A percentile compares a stretch with the other conserved stretches of the same genome.
Conservation (phyloP, 2,797 vertebrate genomes). For the Notoglanidium macrostoma region DNA sequence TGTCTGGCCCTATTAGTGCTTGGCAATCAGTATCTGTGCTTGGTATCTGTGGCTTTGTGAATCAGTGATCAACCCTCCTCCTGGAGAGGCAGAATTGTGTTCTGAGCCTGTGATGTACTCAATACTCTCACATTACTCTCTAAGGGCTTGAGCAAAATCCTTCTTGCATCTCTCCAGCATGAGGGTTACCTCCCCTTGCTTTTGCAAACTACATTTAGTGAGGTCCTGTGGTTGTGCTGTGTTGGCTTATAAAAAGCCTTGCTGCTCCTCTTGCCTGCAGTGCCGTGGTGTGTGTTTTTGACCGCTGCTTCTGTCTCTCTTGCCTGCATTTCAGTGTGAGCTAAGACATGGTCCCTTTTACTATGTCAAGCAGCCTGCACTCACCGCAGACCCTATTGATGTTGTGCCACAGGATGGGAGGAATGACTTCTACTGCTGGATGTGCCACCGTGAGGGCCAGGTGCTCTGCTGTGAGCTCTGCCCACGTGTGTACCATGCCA, state of each 20-base stretch:
- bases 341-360: constrained; percentile 99
- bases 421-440: constrained; percentile 99
- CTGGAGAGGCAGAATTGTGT: constrained; percentile 31
- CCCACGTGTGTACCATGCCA: constrained; percentile 99
- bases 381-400: constrained; percentile 98
- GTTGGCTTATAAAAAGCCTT: constrained; percentile 79
- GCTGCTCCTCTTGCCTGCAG: constrained; percentile 87
- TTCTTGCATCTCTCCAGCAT: constrained; percentile 31
- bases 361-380: constrained; percentile 94
- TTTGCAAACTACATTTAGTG: constrained; percentile 39
- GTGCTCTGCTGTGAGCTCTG: constrained; percentile 99
- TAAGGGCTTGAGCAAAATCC: constrained; percentile 28
- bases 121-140: neutral
- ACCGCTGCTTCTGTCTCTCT: constrained; percentile 92
- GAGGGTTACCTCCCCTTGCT: constrained; percentile 35
- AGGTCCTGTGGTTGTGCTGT: constrained; percentile 42
- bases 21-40: constrained; percentile 33
- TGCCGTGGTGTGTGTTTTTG: constrained; percentile 90
- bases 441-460: constrained; percentile 97
- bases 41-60: constrained; percentile 65
- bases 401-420: constrained; percentile 99
- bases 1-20: constrained; percentile 4
- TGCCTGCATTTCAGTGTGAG: constrained; percentile 99
- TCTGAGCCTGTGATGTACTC: neutral
- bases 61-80: constrained; percentile 65